Evolutionary conservation across 1,140 invertebrate genomes (phyloP).

Genomic region (Aphaenogaster rudis): DNA sequence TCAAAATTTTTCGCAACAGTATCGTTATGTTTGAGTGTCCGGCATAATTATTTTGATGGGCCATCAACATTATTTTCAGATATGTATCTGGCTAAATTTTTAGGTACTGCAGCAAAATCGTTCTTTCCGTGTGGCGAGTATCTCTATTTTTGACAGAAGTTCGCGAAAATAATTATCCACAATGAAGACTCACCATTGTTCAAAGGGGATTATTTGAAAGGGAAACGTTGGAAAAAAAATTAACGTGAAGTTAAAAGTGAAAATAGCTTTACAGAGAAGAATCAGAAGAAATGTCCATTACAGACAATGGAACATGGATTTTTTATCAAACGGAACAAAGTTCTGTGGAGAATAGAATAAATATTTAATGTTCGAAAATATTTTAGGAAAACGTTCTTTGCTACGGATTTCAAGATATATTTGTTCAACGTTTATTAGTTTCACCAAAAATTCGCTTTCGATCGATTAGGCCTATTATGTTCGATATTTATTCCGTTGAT

Average conservation of each 20-base stretch:
- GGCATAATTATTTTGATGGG: too few relatives aligned
- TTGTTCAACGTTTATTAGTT: slow-evolving; percentile 1
- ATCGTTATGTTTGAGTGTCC: too few relatives aligned
- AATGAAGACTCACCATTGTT: neutral
- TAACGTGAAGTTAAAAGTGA: neutral
- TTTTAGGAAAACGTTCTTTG: neutral
- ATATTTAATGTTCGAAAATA: neutral
- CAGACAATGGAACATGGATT: neutral
- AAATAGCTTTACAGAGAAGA: neutral
- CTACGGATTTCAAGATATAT: neutral
- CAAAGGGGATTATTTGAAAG: neutral
- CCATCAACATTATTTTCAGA: too few relatives aligned
- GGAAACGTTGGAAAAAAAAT: neutral
- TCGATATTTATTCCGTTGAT: neutral
- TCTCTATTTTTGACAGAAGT: neutral
- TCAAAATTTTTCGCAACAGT: too few relatives aligned
- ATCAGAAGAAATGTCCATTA: neutral
- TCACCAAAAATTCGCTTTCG: neutral
- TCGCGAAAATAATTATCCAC: neutral
- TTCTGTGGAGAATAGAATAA: neutral
- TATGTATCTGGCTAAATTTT: too few relatives aligned
- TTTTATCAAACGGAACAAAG: neutral
- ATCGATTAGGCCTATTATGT: neutral
- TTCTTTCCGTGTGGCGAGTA: too few relatives aligned
- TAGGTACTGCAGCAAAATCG: too few relatives aligned